phyloP scores from a whole-genome alignment of 2,888 invertebrate genomes.

The Entomobrya proxima region DNA sequence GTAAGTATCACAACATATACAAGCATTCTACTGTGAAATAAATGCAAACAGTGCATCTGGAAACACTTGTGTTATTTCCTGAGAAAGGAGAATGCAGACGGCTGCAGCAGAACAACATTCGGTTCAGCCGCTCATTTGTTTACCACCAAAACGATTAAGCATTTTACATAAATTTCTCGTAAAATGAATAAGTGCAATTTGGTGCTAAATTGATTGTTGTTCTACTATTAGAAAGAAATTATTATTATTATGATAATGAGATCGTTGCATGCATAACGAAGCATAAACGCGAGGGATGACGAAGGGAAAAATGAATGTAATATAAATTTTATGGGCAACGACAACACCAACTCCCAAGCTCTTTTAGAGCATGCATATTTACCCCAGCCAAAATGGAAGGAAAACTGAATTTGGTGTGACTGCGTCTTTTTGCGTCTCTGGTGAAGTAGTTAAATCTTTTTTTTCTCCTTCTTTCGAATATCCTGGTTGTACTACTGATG shows the following conservation, averaged over 20 bases:
- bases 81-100: neutral
- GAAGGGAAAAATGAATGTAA: conserved; percentile 17
- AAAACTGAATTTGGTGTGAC: conserved; percentile 21
- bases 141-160: neutral
- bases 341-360: neutral
- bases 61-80: too few species aligned
- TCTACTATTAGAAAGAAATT: conserved; percentile 42
- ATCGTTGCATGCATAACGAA: conserved; percentile 22
- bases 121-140: neutral
- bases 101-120: neutral
- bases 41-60: too few species aligned
- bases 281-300: neutral
- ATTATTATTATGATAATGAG: conserved; percentile 49
- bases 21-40: too few species aligned
- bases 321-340: neutral
- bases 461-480: neutral
- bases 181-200: conserved; percentile 43
- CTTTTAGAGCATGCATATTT: neutral
- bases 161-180: neutral
- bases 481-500: neutral
- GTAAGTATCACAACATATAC: too few species aligned
- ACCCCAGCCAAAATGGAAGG: neutral
- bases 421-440: neutral
- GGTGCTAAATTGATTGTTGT: conserved; percentile 47
- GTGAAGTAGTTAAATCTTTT: conserved; percentile 31